phyloP scores from a whole-genome alignment of 2,888 invertebrate species.

The Cotesia congregata region DNA sequence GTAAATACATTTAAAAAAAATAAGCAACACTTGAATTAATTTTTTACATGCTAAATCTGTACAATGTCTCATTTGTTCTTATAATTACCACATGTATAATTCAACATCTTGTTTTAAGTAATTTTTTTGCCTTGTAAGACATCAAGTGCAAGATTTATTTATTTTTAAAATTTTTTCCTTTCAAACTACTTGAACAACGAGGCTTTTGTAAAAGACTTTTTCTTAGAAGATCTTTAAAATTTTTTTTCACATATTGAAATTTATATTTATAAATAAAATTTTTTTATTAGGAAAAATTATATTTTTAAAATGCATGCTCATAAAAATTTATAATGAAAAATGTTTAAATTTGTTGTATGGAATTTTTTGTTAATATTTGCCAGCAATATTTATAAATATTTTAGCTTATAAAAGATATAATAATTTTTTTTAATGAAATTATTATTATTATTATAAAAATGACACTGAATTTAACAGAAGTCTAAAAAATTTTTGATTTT shows the following conservation, averaged over 20 bases:
- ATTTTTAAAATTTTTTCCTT: not conserved
- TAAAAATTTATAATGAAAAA: too few species aligned
- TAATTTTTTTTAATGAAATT: too few species aligned
- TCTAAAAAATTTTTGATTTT: too few species aligned
- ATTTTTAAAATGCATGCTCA: too few species aligned
- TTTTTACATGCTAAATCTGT: not conserved
- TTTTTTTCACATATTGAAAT: not conserved
- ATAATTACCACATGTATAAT: slow-evolving; percentile 14
- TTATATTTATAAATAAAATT: too few species aligned
- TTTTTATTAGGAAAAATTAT: too few species aligned
- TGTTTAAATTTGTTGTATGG: too few species aligned
- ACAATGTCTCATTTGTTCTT: slow-evolving; percentile 38
- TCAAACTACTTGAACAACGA: slow-evolving; percentile 10
- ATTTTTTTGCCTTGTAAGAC: slow-evolving; percentile 14
- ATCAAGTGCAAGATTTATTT: slow-evolving; percentile 18
- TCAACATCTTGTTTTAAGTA: slow-evolving; percentile 10
- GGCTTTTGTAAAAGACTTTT: slow-evolving; percentile 19
- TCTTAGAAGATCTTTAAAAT: not conserved
- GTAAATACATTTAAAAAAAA: slow-evolving; percentile 44
- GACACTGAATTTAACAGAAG: too few species aligned
- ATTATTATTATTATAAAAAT: too few species aligned
- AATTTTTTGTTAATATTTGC: too few species aligned
- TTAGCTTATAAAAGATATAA: too few species aligned
- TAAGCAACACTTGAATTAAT: not conserved
- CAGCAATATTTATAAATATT: too few species aligned